These are phyloP conservation scores for Geopemphigus sp. DNA, from an alignment of 1,140 invertebrate species.

Conservation along the genomic window DNA sequence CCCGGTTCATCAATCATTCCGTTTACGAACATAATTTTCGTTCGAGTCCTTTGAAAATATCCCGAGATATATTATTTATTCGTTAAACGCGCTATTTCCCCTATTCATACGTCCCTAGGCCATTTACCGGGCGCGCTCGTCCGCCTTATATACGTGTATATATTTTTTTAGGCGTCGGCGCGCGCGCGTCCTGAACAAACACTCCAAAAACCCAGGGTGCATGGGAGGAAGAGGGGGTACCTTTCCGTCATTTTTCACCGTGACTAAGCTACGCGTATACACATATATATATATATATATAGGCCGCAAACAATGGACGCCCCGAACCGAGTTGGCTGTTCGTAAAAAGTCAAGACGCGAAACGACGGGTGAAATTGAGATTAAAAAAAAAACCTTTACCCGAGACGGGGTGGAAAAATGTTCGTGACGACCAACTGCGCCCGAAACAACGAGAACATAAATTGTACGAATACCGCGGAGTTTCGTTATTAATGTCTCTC, in stretches of 20 bases:
- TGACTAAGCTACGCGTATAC: constrained; percentile 45
- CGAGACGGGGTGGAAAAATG: not conserved
- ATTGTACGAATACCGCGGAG: not conserved
- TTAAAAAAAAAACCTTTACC: not conserved
- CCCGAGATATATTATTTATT: constrained; percentile 37
- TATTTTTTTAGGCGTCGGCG: constrained; percentile 19
- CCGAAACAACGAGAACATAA: not conserved
- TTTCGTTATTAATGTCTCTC: constrained; percentile 4
- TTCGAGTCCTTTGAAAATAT: constrained; percentile 31
- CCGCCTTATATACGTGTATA: not conserved
- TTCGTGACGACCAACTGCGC: not conserved
- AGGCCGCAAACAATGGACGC: constrained; percentile 29
- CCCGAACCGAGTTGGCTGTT: not conserved
- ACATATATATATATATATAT: no score
- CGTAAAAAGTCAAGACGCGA: constrained; percentile 44
- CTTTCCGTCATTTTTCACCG: constrained; percentile 36
- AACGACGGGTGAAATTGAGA: not conserved
- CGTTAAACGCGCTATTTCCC: constrained; percentile 22
- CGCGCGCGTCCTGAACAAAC: constrained; percentile 42
- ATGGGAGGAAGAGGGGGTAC: no score
- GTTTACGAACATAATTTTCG: constrained; percentile 26
- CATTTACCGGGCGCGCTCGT: no score
- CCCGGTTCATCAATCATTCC: constrained; percentile 44
- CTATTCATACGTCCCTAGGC: constrained; percentile 26
- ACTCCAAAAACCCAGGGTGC: constrained; percentile 30